Evolutionary conservation across 1,140 invertebrate genomes (phyloP).

Genomic region (Periplaneta americana): DNA sequence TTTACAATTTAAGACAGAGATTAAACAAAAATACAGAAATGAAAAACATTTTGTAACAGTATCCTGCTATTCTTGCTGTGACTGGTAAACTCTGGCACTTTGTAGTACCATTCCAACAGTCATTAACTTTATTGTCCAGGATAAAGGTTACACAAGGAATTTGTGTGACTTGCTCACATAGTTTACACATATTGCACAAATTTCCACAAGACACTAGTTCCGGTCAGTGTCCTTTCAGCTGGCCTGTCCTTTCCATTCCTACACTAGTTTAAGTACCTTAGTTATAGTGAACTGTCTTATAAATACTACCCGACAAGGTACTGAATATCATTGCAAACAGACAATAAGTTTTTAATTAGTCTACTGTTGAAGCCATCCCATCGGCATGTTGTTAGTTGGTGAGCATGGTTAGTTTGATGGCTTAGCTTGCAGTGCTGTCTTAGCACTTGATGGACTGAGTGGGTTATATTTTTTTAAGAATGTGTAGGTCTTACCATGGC

Average conservation of each 20-base stretch:
- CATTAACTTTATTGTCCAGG: background rate
- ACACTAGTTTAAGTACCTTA: background rate
- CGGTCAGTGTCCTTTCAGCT: background rate
- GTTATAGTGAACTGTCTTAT: background rate
- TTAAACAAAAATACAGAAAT: background rate
- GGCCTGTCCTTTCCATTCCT: background rate
- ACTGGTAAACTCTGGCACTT: background rate
- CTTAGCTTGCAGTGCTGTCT: too few relatives aligned
- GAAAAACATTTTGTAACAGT: background rate
- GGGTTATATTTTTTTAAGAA: constrained; percentile 20
- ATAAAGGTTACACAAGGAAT: background rate
- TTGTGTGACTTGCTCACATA: background rate
- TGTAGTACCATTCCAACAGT: background rate
- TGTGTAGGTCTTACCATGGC: constrained; percentile 60
- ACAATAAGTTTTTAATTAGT: background rate
- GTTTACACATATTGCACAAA: background rate
- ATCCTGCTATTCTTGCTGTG: background rate
- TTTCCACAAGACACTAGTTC: background rate
- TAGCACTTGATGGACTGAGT: background rate
- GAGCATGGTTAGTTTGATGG: background rate
- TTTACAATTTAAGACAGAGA: background rate
- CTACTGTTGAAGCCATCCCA: background rate
- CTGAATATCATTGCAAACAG: background rate
- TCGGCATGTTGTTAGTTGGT: background rate
- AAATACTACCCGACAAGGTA: background rate